Conservation (phyloP, 2,797 vertebrate genomes). For the Eleutherodactylus coqui region DNA sequence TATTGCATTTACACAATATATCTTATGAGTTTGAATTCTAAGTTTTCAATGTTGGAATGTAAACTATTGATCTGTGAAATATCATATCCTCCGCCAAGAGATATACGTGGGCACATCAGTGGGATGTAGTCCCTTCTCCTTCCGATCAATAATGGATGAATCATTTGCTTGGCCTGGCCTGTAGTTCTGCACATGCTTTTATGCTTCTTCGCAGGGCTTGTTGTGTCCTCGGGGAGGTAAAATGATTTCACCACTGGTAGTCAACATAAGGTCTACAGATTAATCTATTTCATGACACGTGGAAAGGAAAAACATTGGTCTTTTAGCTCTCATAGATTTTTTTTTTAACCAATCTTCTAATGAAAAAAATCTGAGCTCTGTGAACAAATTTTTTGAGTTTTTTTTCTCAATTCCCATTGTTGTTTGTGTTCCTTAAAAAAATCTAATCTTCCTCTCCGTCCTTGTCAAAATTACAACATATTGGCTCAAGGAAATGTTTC, state of each 20-base stretch:
- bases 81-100: conserved; percentile 16
- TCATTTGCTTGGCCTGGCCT: conserved; percentile 23
- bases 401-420: conserved; percentile 22
- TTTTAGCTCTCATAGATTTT: conserved; percentile 8
- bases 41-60: neutral
- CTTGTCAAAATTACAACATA: conserved; percentile 47
- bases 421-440: conserved; percentile 18
- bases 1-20: neutral
- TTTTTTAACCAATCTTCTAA: conserved; percentile 34
- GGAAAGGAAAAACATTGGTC: conserved; percentile 11
- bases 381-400: conserved; percentile 29
- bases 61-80: conserved; percentile 23
- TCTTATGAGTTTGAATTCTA: no score
- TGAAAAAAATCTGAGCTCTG: conserved; percentile 28
- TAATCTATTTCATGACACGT: conserved; percentile 47
- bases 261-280: conserved; percentile 46
- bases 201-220: conserved; percentile 34
- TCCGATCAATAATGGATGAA: conserved; percentile 47
- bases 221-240: conserved; percentile 45
- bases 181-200: conserved; percentile 25
- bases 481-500: conserved; percentile 44
- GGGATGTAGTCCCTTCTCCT: conserved; percentile 5
- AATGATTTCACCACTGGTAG: conserved; percentile 47
- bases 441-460: conserved; percentile 30
- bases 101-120: conserved; percentile 18